A percentile compares a stretch with the other conserved stretches of the same genome.
These are phyloP conservation scores for Carcina quercana DNA, from an alignment of 2,888 invertebrate genomes.

Conservation along the genomic window DNA sequence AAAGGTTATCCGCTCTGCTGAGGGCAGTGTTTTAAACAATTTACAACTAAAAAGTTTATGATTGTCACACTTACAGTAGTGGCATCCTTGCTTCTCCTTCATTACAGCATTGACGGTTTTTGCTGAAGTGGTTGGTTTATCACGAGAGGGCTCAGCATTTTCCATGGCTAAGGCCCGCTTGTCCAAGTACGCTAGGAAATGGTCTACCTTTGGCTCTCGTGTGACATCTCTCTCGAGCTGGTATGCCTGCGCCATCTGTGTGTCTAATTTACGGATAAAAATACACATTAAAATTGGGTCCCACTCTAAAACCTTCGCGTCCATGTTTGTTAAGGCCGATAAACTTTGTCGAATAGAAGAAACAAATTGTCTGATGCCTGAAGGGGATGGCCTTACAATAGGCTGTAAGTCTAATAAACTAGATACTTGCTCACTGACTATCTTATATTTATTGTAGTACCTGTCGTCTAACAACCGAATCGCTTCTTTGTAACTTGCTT, in stretches of 20 bases:
- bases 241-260: not conserved
- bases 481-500: too few relatives aligned
- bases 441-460: too few relatives aligned
- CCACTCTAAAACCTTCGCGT: not conserved
- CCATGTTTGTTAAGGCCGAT: conserved; percentile 2
- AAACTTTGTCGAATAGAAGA: conserved; percentile 1
- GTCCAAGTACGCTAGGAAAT: not conserved
- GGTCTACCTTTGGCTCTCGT: not conserved
- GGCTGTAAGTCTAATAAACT: too few relatives aligned
- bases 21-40: too few relatives aligned
- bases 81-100: conserved; percentile 1
- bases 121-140: not conserved
- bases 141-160: not conserved
- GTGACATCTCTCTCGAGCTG: not conserved
- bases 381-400: too few relatives aligned
- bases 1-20: too few relatives aligned
- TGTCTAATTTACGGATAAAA: conserved; percentile 2
- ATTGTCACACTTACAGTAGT: conserved; percentile 9
- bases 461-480: too few relatives aligned
- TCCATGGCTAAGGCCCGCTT: conserved; percentile 1
- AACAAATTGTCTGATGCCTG: conserved; percentile 5
- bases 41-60: conserved; percentile 13
- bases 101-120: not conserved
- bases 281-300: conserved; percentile 2
- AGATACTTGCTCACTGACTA: too few relatives aligned